Base-by-base conservation (phyloP, 2,113 vertebrate genomes). In the Sterrhoptilus dennistouni region DNA sequence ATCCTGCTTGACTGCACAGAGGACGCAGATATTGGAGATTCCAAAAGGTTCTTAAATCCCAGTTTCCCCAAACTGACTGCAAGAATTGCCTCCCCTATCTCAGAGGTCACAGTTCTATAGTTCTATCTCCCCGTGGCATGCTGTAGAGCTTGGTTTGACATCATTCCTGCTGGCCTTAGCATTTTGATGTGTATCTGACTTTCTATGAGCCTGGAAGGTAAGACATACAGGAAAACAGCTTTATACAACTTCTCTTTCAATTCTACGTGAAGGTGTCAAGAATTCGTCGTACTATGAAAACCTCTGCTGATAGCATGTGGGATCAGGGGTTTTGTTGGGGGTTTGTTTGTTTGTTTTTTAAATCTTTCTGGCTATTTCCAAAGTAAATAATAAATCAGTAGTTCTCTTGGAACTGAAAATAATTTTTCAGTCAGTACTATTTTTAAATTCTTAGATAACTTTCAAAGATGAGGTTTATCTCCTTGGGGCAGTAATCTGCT, bases 341-440 rank as follows among this genome's bases (percentile, higher is more conserved):
- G 15, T 11, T 35, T 3, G 6, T 2, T 13, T 5, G 6, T 9
- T 33, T 11, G 18, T 31, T 22, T 33, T 36, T 53, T 36, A 14
- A 20, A 42, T 23, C 4, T 80, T 70, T 31, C 18, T 47, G 9
- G 24, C 65, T 33, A 27, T 90, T 90, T 93, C 35, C 19, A 61
- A 80, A 5, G 33, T 66, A 93, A 90, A 78, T 35, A 93, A 83
- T 70, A 87, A 83, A 86, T 80, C 76, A 82, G 10, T 61, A 79
- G 11, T 95, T 82, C 50, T 74, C 35, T 42, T 78, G 44, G 29
- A 80, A 86, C 36, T 61, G 31, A 92, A 74, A 87, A 89, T 44
- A 17, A 3, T 68, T 85, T 82, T 74, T 56, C 47, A 60, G 20
- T 28, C 64, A 72, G 49, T 57, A 70, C 25, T 88, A 60, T 78